Evolutionary conservation across 2,113 vertebrate genomes (phyloP).

Genomic region (Balaenoptera acutorostrata): DNA sequence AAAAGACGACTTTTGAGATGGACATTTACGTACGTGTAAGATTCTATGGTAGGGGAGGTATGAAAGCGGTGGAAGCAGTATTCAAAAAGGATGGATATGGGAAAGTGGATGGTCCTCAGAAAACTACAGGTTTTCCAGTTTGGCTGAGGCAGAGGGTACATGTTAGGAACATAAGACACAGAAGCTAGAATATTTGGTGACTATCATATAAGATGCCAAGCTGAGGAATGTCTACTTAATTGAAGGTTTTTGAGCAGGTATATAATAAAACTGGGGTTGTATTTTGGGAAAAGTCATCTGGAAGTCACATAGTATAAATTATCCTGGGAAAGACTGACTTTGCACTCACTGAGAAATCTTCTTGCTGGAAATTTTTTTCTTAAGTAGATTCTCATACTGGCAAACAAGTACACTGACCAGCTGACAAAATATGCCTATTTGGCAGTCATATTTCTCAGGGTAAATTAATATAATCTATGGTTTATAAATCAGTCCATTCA

Average conservation of each 20-base stretch:
- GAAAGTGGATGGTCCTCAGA: background rate
- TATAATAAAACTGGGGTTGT: background rate
- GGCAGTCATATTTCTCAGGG: background rate
- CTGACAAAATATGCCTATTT: background rate
- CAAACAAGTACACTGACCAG: background rate
- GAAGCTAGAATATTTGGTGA: background rate
- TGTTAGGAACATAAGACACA: background rate
- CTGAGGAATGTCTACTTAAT: background rate
- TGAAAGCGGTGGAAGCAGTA: background rate
- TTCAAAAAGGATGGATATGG: background rate
- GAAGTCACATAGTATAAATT: background rate
- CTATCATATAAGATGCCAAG: background rate
- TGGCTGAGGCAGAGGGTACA: background rate
- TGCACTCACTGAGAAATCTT: background rate
- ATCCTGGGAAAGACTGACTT: background rate
- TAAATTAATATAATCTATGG: constrained; percentile 26
- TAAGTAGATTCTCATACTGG: background rate
- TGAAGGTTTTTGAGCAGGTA: background rate
- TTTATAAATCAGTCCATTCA: background rate
- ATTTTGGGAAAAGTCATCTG: background rate
- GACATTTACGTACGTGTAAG: background rate
- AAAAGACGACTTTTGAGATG: background rate
- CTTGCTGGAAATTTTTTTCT: background rate
- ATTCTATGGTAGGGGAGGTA: background rate
- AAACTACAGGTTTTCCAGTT: background rate